phyloP scores from a whole-genome alignment of 35 echinoderm and acorn worm genomes.

The Acanthaster planci region DNA sequence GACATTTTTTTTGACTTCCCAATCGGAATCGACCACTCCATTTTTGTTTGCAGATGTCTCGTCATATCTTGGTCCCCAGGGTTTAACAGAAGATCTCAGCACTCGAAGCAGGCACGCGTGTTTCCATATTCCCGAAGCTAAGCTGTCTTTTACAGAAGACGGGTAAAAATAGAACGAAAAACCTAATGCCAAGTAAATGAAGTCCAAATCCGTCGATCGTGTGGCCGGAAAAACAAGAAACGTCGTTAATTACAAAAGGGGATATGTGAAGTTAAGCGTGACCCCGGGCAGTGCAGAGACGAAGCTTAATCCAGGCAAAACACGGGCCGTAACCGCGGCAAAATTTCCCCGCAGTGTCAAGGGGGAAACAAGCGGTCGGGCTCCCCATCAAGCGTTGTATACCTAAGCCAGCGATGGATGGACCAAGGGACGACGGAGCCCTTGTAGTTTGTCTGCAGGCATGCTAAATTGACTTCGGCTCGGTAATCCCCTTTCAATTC shows the following conservation, averaged over 20 bases:
- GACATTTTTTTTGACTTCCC: too few species aligned
- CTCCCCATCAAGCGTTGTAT: too few species aligned
- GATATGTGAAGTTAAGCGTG: background rate
- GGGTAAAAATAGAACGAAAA: background rate
- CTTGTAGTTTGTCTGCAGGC: background rate
- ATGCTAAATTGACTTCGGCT: constrained; percentile 18
- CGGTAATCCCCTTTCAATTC: constrained; percentile 23
- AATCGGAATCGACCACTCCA: too few species aligned
- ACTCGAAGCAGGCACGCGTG: too few species aligned
- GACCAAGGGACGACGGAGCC: too few species aligned
- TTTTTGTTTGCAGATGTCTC: too few species aligned
- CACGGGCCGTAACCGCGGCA: constrained; percentile 7
- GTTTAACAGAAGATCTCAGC: too few species aligned
- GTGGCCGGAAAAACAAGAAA: constrained; percentile 16
- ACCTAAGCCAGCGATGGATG: too few species aligned
- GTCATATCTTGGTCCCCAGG: too few species aligned
- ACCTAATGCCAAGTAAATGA: constrained; percentile 16
- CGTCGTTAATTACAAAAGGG: constrained; percentile 16
- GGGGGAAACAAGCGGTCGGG: too few species aligned
- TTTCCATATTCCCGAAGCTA: constrained; percentile 10
- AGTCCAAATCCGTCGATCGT: constrained; percentile 11
- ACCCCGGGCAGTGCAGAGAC: background rate
- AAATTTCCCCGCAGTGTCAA: background rate
- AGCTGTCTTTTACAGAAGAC: background rate
- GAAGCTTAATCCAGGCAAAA: constrained; percentile 23